phyloP scores from a whole-genome alignment of 2,888 invertebrate species.

The Allacma fusca region DNA sequence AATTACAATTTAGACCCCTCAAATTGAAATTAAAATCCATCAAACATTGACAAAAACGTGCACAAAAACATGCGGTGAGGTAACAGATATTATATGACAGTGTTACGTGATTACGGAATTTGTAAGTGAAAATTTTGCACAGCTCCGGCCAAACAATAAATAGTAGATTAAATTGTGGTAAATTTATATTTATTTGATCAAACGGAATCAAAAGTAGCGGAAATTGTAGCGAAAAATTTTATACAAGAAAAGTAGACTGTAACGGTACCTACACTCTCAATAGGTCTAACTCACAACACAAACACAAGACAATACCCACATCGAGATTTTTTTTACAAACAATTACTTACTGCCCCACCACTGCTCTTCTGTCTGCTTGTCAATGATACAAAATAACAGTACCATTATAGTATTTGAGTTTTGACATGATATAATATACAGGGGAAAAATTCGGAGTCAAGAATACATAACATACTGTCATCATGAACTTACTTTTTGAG shows the following conservation, averaged over 20 bases:
- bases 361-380: conserved; percentile 59
- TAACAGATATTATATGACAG: background rate
- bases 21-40: background rate
- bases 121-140: too few species aligned
- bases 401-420: background rate
- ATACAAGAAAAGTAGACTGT: too few species aligned
- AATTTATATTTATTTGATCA: too few species aligned
- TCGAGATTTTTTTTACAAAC: conserved; percentile 37
- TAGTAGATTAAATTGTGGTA: too few species aligned
- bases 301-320: conserved; percentile 13
- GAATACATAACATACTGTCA: too few species aligned
- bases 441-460: too few species aligned
- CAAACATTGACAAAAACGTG: background rate
- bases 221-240: too few species aligned
- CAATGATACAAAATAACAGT: conserved; percentile 32
- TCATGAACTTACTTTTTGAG: conserved; percentile 95
- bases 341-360: conserved; percentile 60
- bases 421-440: too few species aligned
- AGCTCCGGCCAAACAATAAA: too few species aligned
- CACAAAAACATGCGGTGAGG: background rate
- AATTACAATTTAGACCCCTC: background rate
- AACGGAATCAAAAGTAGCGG: too few species aligned
- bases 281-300: background rate
- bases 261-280: too few species aligned
- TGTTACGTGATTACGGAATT: too few species aligned